Evolutionary conservation across 2,888 invertebrate species (phyloP).

Genomic region (Drosophila bunnanda): DNA sequence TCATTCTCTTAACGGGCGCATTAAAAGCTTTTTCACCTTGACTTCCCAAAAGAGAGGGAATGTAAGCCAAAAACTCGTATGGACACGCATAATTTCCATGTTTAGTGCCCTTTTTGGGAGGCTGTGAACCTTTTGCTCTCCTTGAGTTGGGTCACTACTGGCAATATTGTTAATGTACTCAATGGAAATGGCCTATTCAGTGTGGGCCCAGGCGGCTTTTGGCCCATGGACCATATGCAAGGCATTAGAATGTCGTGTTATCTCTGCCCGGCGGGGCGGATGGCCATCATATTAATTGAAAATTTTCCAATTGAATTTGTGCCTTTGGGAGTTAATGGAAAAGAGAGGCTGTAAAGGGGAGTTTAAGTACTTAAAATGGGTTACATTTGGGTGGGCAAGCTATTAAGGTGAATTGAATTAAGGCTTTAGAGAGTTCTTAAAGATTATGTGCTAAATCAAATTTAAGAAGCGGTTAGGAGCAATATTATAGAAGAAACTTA

Average conservation of each 20-base stretch:
- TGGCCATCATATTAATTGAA: constrained; percentile 63
- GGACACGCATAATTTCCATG: constrained; percentile 74
- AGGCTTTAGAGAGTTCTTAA: not conserved
- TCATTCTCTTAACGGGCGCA: constrained; percentile 62
- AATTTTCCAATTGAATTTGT: constrained; percentile 28
- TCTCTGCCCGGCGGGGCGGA: constrained; percentile 28
- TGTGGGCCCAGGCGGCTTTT: constrained; percentile 5
- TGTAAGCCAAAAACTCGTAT: constrained; percentile 24
- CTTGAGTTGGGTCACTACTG: constrained; percentile 40
- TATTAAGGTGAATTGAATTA: not conserved
- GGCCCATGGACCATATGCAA: constrained; percentile 52
- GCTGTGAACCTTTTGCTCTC: constrained; percentile 30
- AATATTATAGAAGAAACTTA: not conserved
- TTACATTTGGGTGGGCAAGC: not conserved
- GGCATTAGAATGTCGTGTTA: constrained; percentile 51
- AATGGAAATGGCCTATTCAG: constrained; percentile 63
- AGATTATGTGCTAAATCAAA: not conserved
- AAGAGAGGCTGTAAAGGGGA: too few species aligned
- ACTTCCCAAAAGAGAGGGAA: constrained; percentile 5
- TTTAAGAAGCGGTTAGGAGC: not conserved
- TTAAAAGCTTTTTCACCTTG: constrained; percentile 73
- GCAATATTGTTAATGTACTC: constrained; percentile 76
- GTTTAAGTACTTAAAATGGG: not conserved
- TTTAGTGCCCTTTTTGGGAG: constrained; percentile 61
- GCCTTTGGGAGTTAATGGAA: not conserved